Base-by-base conservation (phyloP, 2,888 invertebrate genomes). In the Tenthredo notha region DNA sequence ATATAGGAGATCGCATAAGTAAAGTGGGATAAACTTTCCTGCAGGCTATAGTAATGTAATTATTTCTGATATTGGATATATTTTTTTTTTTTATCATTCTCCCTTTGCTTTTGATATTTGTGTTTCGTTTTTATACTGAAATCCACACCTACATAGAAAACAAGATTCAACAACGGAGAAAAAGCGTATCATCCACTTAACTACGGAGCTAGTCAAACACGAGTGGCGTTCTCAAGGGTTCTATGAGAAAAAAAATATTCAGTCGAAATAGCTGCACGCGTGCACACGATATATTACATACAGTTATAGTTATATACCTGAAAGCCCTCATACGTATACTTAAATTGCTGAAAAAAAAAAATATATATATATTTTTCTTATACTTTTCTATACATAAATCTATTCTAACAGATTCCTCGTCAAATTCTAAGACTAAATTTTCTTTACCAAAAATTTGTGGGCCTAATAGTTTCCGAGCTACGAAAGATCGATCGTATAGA, bases 141-240 rank as follows among this genome's bases (percentile, higher is more conserved):
- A 70, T 29, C 70, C 37, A 37, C 40, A 67, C 10, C 72, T 74
- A 74, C n/a, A 72, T n/a, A 40, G 40, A 74, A 40, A 43, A 74
- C 40, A 74, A 43, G 72, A 83, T 65, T 21, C 37, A 58, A 58
- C 61, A 83, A 84, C 25, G 84, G 84, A 83, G 47, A 37, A 67
- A 84, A 84, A 50, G 29, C 84, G 33, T 61, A 74, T 61, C 74
- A 33, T 74, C 84, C 84, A 84, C 84, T 84, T 77, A 61, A 54
- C 43, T 29, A 25, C 33, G 67, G 25, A 58, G 74, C 84, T 43
- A 84, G 84, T 84, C 72, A 40, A 74, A 84, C 84, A 84, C 84
- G 84, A 84, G 84, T 84, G 72, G 84, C 54, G n/a, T 77, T 84
- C 58, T 75, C 50, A 40, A 77, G 58, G 15, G 29, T 58, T 77